Evolutionary conservation across 2,113 vertebrate genomes (phyloP).

Genomic region (Guaruba guarouba): DNA sequence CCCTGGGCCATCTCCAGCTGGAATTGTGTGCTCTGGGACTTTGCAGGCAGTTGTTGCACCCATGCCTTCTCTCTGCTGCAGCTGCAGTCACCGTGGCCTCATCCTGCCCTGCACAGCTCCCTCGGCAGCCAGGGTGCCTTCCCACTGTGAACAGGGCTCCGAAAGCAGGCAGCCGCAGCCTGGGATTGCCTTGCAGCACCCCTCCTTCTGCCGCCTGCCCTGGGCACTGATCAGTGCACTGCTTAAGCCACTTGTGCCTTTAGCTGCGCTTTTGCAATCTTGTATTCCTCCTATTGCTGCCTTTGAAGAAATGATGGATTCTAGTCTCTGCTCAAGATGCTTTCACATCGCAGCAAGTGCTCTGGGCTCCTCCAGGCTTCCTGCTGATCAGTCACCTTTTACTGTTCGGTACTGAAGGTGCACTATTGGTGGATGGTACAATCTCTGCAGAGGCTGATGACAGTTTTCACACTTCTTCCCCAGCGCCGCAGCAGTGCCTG

Average conservation of each 20-base stretch:
- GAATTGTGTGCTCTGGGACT: fast-evolving
- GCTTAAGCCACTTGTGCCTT: background rate
- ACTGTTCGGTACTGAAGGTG: background rate
- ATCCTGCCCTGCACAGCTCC: fast-evolving
- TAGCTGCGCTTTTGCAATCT: background rate
- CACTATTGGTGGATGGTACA: background rate
- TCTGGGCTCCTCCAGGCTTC: background rate
- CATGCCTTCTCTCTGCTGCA: background rate
- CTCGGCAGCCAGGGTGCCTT: background rate
- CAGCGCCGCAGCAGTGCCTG: background rate
- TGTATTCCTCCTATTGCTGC: background rate
- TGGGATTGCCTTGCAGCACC: too few species aligned
- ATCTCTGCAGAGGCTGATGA: background rate
- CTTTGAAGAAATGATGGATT: background rate
- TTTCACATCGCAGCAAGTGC: background rate
- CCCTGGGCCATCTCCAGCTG: background rate
- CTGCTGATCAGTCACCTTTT: background rate
- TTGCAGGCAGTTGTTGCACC: background rate
- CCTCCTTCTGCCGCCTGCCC: fast-evolving
- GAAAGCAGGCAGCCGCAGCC: background rate
- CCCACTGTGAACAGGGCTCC: fast-evolving
- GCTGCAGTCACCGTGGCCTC: fast-evolving
- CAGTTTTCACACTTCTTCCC: background rate
- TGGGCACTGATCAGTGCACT: background rate
- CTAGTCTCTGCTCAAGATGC: background rate